Evolutionary conservation across 2,888 invertebrate species (phyloP), one percentile per base, ranked within the genome.

Genomic region (Temnothorax ravouxi): DNA sequence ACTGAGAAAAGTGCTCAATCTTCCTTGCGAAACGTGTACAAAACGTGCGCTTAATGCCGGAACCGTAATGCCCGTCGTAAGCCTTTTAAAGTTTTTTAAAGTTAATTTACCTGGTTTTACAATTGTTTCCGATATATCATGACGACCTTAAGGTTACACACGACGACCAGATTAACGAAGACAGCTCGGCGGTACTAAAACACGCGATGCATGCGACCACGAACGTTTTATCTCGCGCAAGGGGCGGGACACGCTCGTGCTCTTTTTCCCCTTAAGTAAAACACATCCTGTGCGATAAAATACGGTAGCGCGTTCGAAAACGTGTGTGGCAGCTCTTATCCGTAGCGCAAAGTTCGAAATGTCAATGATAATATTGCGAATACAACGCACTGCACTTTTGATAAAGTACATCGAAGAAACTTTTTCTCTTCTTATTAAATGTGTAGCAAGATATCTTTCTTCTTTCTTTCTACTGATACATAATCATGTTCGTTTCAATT

Each of bases 221-320:
- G 56, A 72, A 72, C 56, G 79, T 79, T 79, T 79, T 79, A 79
- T 71, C 79, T 69, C 71, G 77, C 76, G 34, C 56, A 34, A 72
- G 25, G 50, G 50, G 59, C 47, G 59, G 59, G 59, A 72, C 72
- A 61, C 59, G 59, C 72, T 61, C 72, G 59, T 47, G 69, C 34
- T 59, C 47, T 71, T 79, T 72, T 61, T 25, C 25, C 72, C 59
- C 59, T 67, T 77, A 69, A n/a, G n/a, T n/a, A n/a, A 77, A 77
- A 71, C 71, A 71, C 44, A 69, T 56, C 56, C 21, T 56, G 54
- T 29, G 3, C 15, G 54, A 59, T 72, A 38, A 80, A 59, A 72
- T 72, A 79, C 56, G 54, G 18, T 34, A 21, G 69, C 54, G 44
- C 29, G 38, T 41, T 71, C 18, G 21, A 47, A 79, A 79, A 34